Evolutionary conservation across 2,888 invertebrate genomes (phyloP).

Genomic region (Drosophila rellima): DNA sequence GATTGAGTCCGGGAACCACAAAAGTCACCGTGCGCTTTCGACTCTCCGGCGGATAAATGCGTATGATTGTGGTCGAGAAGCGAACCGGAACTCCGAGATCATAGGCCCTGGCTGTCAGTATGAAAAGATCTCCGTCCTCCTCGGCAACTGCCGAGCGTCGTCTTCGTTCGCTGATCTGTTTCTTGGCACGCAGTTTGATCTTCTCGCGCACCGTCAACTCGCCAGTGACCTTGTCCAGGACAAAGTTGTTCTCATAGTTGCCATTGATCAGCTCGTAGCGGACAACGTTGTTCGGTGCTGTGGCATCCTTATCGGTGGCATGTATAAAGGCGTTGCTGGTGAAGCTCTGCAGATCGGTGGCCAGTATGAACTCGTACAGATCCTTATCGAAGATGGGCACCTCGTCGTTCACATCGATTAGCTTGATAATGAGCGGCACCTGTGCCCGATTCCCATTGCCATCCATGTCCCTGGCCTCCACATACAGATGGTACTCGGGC

Average conservation of each 20-base stretch:
- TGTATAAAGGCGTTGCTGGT: constrained; percentile 92
- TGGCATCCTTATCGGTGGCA: constrained; percentile 93
- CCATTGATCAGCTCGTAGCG: constrained; percentile 93
- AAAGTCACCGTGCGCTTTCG: constrained; percentile 92
- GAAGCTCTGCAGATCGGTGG: constrained; percentile 90
- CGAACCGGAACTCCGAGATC: constrained; percentile 94
- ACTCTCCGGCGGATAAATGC: constrained; percentile 92
- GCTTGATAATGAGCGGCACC: constrained; percentile 90
- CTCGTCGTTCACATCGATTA: constrained; percentile 94
- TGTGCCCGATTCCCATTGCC: constrained; percentile 92
- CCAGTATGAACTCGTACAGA: constrained; percentile 92
- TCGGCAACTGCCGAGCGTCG: constrained; percentile 45
- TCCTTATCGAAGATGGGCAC: constrained; percentile 93
- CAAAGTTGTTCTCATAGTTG: constrained; percentile 91
- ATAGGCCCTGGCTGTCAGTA: constrained; percentile 92
- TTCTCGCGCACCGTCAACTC: constrained; percentile 89
- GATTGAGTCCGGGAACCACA: constrained; percentile 92
- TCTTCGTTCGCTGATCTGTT: constrained; percentile 69
- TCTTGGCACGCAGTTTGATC: constrained; percentile 83
- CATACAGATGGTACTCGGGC: constrained; percentile 91
- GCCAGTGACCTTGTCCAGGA: constrained; percentile 91
- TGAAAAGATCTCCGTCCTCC: constrained; percentile 84
- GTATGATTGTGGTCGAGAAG: constrained; percentile 90
- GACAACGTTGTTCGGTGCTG: constrained; percentile 93
- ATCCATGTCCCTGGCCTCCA: constrained; percentile 95